A percentile compares a stretch with the other conserved stretches of the same genome.
Conservation (phyloP, 2,113 vertebrate genomes). For the Felis chaus region DNA sequence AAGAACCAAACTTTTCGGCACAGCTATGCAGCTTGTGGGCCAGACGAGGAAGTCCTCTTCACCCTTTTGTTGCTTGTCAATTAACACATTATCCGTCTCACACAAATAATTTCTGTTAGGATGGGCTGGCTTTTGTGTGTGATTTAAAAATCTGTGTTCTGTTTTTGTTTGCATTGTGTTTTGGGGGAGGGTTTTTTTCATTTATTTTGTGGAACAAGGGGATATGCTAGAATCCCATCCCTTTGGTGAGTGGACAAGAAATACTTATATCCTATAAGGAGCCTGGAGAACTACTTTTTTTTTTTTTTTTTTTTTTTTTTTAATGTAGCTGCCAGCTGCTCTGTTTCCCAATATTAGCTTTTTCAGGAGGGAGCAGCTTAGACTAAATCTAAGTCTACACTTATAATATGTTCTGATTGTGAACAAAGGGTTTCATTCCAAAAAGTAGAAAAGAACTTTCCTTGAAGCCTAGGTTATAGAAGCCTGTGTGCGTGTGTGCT, state of each 20-base stretch:
- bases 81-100: constrained; percentile 83
- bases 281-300: constrained; percentile 84
- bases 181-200: constrained; percentile 43
- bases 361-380: constrained; percentile 79
- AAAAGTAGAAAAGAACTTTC: constrained; percentile 85
- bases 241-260: constrained; percentile 80
- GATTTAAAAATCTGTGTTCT: constrained; percentile 71
- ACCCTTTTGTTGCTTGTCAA: constrained; percentile 84
- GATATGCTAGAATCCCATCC: constrained; percentile 75
- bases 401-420: constrained; percentile 82
- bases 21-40: constrained; percentile 87
- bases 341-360: constrained; percentile 82
- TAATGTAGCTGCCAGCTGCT: constrained; percentile 80
- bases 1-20: constrained; percentile 89
- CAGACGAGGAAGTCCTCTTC: constrained; percentile 84
- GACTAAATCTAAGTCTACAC: constrained; percentile 79
- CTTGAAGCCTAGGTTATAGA: constrained; percentile 87
- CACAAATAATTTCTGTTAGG: constrained; percentile 81
- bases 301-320: constrained; percentile 67
- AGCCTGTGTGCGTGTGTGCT: constrained; percentile 74
- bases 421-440: constrained; percentile 84
- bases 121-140: constrained; percentile 82
- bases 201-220: constrained; percentile 62
- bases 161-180: constrained; percentile 71
- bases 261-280: constrained; percentile 79